A percentile compares a stretch with the other conserved stretches of the same genome.
Conservation (phyloP, 2,113 vertebrate species). For the Pygoscelis antarcticus region DNA sequence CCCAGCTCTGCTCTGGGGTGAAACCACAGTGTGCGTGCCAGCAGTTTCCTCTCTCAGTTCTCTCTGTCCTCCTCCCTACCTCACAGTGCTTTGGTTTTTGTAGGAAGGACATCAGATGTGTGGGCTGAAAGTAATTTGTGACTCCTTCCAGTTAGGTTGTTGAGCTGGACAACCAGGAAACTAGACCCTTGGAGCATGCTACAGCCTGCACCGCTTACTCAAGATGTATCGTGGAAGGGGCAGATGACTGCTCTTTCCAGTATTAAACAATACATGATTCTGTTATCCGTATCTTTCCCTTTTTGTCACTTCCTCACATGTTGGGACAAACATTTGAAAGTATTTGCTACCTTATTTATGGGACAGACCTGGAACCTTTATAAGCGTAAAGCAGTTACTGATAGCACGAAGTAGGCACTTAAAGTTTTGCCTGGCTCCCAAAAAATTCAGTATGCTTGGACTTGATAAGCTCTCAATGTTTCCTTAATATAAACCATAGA, state of each 20-base stretch:
- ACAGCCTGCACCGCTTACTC: neutral
- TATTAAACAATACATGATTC: neutral
- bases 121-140: neutral
- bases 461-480: neutral
- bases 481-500: neutral
- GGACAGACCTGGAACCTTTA: neutral
- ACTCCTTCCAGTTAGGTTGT: neutral
- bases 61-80: neutral
- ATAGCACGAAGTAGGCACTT: neutral
- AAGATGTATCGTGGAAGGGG: fast-evolving
- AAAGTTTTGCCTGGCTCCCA: neutral
- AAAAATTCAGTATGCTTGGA: neutral
- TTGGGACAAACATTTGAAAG: neutral
- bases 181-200: neutral
- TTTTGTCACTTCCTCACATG: neutral
- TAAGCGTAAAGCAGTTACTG: neutral
- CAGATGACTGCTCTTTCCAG: neutral
- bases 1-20: neutral
- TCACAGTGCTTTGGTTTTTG: neutral
- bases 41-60: neutral
- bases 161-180: neutral
- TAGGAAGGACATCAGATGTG: neutral
- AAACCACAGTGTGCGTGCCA: neutral
- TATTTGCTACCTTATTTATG: neutral
- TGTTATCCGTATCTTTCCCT: neutral